Evolutionary conservation across 92 coral and sea anemone genomes (phyloP).

Genomic region (Zoanthus sansibaricus): DNA sequence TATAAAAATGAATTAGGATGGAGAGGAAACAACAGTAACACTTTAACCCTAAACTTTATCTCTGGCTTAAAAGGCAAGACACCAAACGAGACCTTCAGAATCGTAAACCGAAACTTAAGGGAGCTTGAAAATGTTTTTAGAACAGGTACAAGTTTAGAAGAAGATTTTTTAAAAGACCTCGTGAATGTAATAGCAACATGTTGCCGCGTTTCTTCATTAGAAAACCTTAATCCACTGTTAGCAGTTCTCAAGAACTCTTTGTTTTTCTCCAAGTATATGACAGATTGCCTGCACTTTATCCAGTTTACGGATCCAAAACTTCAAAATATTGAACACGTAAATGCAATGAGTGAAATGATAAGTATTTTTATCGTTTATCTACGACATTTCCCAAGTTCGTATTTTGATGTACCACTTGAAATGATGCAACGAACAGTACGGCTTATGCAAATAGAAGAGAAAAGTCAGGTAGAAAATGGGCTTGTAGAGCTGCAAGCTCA

Average conservation of each 20-base stretch:
- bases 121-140: constrained; percentile 16
- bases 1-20: neutral
- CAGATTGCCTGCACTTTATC: neutral
- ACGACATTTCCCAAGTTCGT: constrained; percentile 67
- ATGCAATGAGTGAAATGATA: constrained; percentile 32
- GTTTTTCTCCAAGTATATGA: constrained; percentile 4
- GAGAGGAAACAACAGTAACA: neutral
- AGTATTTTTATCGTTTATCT: constrained; percentile 57
- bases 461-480: constrained; percentile 28
- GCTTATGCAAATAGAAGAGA: constrained; percentile 20
- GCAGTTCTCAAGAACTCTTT: constrained; percentile 11
- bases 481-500: constrained; percentile 52
- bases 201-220: neutral
- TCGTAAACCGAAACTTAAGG: neutral
- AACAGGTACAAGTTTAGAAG: neutral
- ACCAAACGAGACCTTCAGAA: neutral
- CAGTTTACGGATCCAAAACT: neutral
- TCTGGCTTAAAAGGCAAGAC: neutral
- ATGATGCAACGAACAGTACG: constrained; percentile 51
- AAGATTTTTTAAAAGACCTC: constrained; percentile 1
- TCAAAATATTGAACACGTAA: neutral
- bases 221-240: constrained; percentile 5
- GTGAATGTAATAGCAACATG: neutral
- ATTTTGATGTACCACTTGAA: constrained; percentile 63
- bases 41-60: neutral